Conservation (phyloP, 2,888 invertebrate species). For the Apodemia zela region DNA sequence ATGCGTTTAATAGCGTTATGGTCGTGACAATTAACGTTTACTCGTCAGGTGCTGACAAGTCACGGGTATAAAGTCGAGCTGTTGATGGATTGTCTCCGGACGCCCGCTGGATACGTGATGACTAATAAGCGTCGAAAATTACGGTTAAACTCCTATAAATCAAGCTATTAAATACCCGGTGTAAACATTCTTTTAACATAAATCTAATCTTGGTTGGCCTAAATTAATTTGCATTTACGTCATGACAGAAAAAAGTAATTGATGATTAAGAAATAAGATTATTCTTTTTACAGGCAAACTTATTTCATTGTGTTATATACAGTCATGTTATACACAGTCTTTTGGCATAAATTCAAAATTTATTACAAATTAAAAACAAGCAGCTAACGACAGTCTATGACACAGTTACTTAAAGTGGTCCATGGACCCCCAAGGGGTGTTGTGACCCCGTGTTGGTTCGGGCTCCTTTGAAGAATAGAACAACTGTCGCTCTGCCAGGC, state of each 20-base stretch:
- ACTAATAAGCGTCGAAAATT: constrained; percentile 51
- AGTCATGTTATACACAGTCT: too few relatives aligned
- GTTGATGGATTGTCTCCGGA: constrained; percentile 55
- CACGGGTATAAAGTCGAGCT: constrained; percentile 37
- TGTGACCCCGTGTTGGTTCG: too few relatives aligned
- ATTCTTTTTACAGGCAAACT: background rate
- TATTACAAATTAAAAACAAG: too few relatives aligned
- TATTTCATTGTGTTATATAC: background rate
- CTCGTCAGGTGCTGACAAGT: constrained; percentile 52
- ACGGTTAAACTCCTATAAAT: constrained; percentile 53
- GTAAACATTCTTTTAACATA: constrained; percentile 15
- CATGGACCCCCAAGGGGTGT: too few relatives aligned
- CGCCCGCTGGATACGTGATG: constrained; percentile 40
- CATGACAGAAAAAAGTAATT: background rate
- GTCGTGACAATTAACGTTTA: constrained; percentile 61
- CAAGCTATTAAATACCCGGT: constrained; percentile 31
- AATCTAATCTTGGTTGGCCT: constrained; percentile 12
- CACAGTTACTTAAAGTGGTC: too few relatives aligned
- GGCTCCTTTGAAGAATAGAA: too few relatives aligned
- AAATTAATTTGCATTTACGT: constrained; percentile 10
- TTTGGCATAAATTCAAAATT: too few relatives aligned
- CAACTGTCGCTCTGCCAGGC: too few relatives aligned
- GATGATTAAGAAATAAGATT: background rate
- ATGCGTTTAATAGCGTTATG: constrained; percentile 31
- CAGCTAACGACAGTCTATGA: too few relatives aligned